Conservation (phyloP, 2,888 invertebrate species). For the Drosophila picticornis region DNA sequence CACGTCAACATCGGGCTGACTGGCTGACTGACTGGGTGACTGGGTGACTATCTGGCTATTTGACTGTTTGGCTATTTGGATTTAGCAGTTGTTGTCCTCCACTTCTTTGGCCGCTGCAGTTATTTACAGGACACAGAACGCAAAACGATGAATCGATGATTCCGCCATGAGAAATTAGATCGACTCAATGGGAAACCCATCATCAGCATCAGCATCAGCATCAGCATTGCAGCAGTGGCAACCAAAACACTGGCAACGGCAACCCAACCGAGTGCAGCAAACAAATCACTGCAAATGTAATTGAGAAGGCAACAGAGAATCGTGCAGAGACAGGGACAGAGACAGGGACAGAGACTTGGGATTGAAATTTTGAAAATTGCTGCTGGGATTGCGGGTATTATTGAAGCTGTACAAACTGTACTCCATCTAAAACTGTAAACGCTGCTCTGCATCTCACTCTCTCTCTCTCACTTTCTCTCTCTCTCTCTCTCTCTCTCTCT, state of each 20-base stretch:
- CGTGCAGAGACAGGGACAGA: slow-evolving; percentile 30
- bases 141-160: slow-evolving; percentile 82
- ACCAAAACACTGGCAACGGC: slow-evolving; percentile 15
- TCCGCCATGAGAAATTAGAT: slow-evolving; percentile 82
- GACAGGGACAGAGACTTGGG: slow-evolving; percentile 59
- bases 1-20: slow-evolving; percentile 44
- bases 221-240: slow-evolving; percentile 55
- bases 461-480: no score
- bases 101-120: slow-evolving; percentile 51
- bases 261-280: slow-evolving; percentile 47
- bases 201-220: slow-evolving; percentile 74
- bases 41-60: slow-evolving; percentile 12
- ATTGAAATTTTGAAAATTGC: slow-evolving; percentile 81
- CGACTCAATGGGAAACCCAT: slow-evolving; percentile 70
- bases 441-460: slow-evolving; percentile 6
- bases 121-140: slow-evolving; percentile 70
- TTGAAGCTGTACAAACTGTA: slow-evolving; percentile 47
- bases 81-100: slow-evolving; percentile 19
- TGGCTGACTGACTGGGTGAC: slow-evolving; percentile 10
- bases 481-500: not conserved
- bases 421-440: slow-evolving; percentile 27
- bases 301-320: slow-evolving; percentile 37
- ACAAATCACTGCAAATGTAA: slow-evolving; percentile 73
- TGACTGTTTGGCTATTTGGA: slow-evolving; percentile 45
- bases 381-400: slow-evolving; percentile 80